Conservation (phyloP, 1,140 invertebrate species). For the Papilio glaucus region DNA sequence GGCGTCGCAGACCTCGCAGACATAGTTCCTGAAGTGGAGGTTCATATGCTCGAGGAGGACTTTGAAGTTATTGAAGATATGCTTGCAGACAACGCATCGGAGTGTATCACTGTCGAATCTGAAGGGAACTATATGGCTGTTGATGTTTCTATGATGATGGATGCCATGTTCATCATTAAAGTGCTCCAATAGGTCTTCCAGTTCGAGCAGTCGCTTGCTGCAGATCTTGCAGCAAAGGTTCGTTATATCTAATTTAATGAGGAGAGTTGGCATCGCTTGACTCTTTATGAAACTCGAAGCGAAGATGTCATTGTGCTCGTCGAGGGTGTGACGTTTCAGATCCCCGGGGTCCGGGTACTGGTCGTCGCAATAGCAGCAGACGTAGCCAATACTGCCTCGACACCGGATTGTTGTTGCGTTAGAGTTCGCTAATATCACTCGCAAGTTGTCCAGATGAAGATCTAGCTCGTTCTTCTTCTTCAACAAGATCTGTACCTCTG, state of each 20-base stretch:
- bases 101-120: slow-evolving; percentile 51
- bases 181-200: slow-evolving; percentile 54
- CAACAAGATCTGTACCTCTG: slow-evolving; percentile 37
- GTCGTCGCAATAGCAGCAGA: slow-evolving; percentile 55
- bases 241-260: slow-evolving; percentile 69
- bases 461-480: slow-evolving; percentile 49
- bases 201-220: slow-evolving; percentile 28
- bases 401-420: slow-evolving; percentile 61
- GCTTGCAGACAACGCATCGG: slow-evolving; percentile 55
- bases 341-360: slow-evolving; percentile 50
- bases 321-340: slow-evolving; percentile 60
- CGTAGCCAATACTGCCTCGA: slow-evolving; percentile 46
- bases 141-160: slow-evolving; percentile 47
- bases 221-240: slow-evolving; percentile 57
- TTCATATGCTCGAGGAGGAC: slow-evolving; percentile 69
- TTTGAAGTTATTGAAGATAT: slow-evolving; percentile 66
- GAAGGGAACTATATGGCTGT: slow-evolving; percentile 62
- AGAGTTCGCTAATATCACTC: slow-evolving; percentile 48
- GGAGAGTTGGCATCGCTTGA: slow-evolving; percentile 42
- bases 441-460: slow-evolving; percentile 56
- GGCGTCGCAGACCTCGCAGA: slow-evolving; percentile 58
- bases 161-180: slow-evolving; percentile 50
- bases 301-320: slow-evolving; percentile 44
- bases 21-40: slow-evolving; percentile 59
- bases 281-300: slow-evolving; percentile 51